Evolutionary conservation across 2,797 vertebrate genomes (phyloP), one percentile per base, ranked within the genome.

Genomic region (Pristis pectinata): DNA sequence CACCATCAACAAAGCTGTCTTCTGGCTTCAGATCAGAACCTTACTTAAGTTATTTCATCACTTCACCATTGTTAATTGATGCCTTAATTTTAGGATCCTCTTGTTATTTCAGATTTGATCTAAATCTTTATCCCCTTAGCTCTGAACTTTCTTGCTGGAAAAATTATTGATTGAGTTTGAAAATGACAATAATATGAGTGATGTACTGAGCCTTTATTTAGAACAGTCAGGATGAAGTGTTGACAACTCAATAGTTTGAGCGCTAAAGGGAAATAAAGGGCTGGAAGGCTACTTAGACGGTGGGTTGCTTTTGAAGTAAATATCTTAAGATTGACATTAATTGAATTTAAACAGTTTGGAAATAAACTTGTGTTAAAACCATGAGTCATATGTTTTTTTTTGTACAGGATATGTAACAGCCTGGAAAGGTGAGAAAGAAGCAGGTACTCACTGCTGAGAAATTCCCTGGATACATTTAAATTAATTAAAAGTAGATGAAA

Each of bases 261-360:
- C 74, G 92, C 87, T 91, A 76, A n/a, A 11, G 92, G 49, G 70
- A 94, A 72, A 67, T 30, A 94, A 74, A 53, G 72, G 64, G 72
- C 92, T 76, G 27, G 27, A 76, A 94, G 92, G 70, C 30, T 76
- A 76, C 70, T 94, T 70, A 70, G 91, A 93, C 91, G 70, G 91
- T 93, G 41, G 49, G 67, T 93, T 72, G 41, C 19, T 44, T 70
- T 94, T 76, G 92, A 94, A 91, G 24, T 94, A 76, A 94, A 76
- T 93, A 64, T 72, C 67, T 53, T 56, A 72, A 72, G 92, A 76
- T 53, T 94, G 92, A 94, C 92, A 94, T 94, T 76, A 94, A 94
- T 94, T 94, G 92, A 74, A 94, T 76, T 94, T 94, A 94, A 72
- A 76, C 70, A 94, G 70, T 72, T 94, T 30, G 27, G 44, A 94